Conservation (phyloP, 2,888 invertebrate species). For the Hydriomena furcata region DNA sequence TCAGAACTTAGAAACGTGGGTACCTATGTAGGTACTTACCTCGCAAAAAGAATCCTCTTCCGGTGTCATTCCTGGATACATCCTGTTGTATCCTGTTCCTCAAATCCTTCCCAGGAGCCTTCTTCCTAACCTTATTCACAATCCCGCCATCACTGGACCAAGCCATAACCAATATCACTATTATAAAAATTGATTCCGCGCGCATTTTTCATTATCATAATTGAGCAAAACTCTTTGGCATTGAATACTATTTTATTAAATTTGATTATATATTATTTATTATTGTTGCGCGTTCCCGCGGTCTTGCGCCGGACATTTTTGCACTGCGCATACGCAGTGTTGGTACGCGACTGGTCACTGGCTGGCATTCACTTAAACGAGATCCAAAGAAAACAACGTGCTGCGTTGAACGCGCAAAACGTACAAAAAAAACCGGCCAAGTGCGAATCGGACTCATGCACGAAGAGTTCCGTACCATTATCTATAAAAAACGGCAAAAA, state of each 20-base stretch:
- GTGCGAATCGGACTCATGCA: no score
- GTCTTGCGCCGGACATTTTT: conserved; percentile 54
- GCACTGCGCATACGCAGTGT: conserved; percentile 58
- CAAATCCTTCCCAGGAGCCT: conserved; percentile 36
- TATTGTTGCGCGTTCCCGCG: conserved; percentile 53
- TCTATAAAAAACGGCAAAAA: no score
- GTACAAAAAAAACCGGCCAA: no score
- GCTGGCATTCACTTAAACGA: conserved; percentile 42
- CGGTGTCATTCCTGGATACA: conserved; percentile 35
- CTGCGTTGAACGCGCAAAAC: conserved; percentile 42
- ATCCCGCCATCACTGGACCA: conserved; percentile 45
- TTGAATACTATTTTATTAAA: conserved; percentile 24
- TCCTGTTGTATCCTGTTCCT: conserved; percentile 28
- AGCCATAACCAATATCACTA: conserved; percentile 50
- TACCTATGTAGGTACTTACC: conserved; percentile 47
- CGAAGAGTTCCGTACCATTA: no score
- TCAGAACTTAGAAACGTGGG: no score
- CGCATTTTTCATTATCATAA: conserved; percentile 71
- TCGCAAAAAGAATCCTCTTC: conserved; percentile 57
- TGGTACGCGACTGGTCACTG: conserved; percentile 41
- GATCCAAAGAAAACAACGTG: conserved; percentile 15
- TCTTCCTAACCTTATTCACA: conserved; percentile 49
- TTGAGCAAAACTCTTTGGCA: conserved; percentile 51
- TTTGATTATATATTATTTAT: conserved; percentile 3
- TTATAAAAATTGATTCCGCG: conserved; percentile 53